Percentiles rank a stretch among this genome's conserved stretches.
These are phyloP conservation scores for Sclerodermus sp. DNA, from an alignment of 2,888 invertebrate genomes.

Conservation along the genomic window DNA sequence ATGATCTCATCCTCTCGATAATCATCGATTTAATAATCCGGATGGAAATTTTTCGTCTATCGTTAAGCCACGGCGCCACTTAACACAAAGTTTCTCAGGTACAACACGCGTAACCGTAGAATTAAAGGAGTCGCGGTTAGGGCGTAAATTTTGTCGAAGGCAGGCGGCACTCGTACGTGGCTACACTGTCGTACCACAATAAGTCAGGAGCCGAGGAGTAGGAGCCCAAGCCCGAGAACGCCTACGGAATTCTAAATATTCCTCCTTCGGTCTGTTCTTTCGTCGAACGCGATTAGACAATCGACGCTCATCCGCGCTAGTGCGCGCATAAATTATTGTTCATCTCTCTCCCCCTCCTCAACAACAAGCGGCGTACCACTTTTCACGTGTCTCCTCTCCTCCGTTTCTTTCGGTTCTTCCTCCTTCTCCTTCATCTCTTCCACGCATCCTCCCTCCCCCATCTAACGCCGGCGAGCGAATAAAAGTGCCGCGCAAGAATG, in stretches of 20 bases:
- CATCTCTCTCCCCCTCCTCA: neutral
- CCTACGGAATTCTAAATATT: slow-evolving; percentile 26
- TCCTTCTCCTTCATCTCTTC: too few species aligned
- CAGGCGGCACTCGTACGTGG: slow-evolving; percentile 13
- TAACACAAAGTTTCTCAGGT: too few species aligned
- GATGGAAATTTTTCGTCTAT: too few species aligned
- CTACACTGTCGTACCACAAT: slow-evolving; percentile 27
- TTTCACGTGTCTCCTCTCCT: slow-evolving; percentile 12
- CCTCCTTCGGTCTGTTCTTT: too few species aligned
- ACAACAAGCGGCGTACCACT: slow-evolving; percentile 10
- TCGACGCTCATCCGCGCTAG: too few species aligned
- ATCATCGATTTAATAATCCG: too few species aligned
- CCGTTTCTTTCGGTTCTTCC: too few species aligned
- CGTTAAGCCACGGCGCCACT: too few species aligned
- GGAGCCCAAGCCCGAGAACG: slow-evolving; percentile 6
- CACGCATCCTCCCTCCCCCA: too few species aligned
- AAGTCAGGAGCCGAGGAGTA: slow-evolving; percentile 19
- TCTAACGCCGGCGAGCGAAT: slow-evolving; percentile 11
- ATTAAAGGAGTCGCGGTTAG: slow-evolving; percentile 16
- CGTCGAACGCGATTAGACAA: slow-evolving; percentile 4
- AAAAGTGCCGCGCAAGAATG: slow-evolving; percentile 8
- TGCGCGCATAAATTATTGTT: slow-evolving; percentile 16
- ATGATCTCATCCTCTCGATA: too few species aligned
- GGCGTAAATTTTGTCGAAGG: slow-evolving; percentile 29
- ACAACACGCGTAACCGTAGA: neutral